These are phyloP conservation scores for Dicaeum eximium DNA, from an alignment of 2,113 vertebrate species.

Conservation along the genomic window DNA sequence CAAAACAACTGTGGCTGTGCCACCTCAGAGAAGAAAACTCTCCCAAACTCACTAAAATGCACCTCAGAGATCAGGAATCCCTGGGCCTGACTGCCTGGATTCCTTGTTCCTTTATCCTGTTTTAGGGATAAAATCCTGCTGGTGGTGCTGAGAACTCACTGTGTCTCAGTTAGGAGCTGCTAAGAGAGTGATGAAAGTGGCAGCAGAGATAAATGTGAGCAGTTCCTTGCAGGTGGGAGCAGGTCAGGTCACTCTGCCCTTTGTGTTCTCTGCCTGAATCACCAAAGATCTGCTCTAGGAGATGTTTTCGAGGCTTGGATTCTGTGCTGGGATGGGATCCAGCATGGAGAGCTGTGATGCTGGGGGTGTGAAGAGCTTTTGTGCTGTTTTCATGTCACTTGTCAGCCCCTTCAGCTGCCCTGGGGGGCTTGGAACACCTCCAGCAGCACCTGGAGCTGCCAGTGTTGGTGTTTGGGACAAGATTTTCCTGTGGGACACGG, in stretches of 20 bases:
- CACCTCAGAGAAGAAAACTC: not conserved
- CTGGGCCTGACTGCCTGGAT: not conserved
- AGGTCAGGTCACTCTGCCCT: not conserved
- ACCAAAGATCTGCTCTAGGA: not conserved
- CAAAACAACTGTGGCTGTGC: not conserved
- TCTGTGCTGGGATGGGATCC: not conserved
- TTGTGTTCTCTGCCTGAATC: not conserved
- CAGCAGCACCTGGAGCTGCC: not conserved
- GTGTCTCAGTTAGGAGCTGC: not conserved
- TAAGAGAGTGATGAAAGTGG: not conserved
- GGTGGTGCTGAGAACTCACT: fast-evolving
- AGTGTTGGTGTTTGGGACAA: fast-evolving
- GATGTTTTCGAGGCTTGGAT: not conserved
- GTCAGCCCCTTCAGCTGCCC: not conserved
- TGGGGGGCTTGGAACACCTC: not conserved
- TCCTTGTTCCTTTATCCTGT: not conserved
- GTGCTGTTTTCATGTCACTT: not conserved
- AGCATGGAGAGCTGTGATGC: not conserved
- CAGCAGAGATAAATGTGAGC: not conserved
- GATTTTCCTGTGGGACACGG: not conserved
- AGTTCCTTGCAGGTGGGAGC: not conserved
- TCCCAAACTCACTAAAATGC: not conserved
- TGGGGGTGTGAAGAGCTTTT: not conserved
- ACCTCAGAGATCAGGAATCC: not conserved
- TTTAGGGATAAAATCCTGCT: not conserved